Evolutionary conservation across 2,888 invertebrate species (phyloP), one percentile per base, ranked within the genome.

Genomic region (Atrina japonica): DNA sequence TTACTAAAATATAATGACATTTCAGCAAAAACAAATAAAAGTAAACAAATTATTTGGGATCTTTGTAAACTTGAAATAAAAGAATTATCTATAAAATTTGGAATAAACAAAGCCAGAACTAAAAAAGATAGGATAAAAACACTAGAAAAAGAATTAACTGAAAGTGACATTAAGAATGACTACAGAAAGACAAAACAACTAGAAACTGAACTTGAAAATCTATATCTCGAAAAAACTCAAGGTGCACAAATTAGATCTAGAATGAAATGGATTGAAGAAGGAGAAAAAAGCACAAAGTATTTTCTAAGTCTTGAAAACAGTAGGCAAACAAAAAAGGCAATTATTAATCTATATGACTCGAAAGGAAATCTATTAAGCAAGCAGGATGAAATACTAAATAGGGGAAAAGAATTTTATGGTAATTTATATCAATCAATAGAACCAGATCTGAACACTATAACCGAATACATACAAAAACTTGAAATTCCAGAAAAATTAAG

Each of bases 361-460:
- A n/a, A 47, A 16, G 47, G 47, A 21, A n/a, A 47, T 6, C n/a
- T 27, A 11, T 1, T 52, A n/a, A 40, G 14, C 30, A 23, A 14
- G 14, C 40, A 41, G n/a, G 16, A 7, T 47, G 16, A 47, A 23
- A 47, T 47, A 18, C 16, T 47, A 47, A n/a, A 47, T 7, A 47
- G 47, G 21, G 47, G 16, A 47, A n/a, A 21, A 18, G 21, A 60
- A 52, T 67, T 35, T 18, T 67, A 67, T 52, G 6, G 43, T n/a
- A 45, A 49, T 21, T 43, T 67, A 14, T 67, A 60, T 41, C 40
- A 25, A 25, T 43, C 53, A 5, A 29, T 23, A 21, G 52, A 52
- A 16, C 45, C 43, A 18, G 43, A 29, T 25, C 18, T 21, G 29
- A 30, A 16, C 18, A 21, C 35, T n/a, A 29, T 52, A 29, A 52